Conservation (phyloP, 1,140 invertebrate species). For the Megalopta genalis region DNA sequence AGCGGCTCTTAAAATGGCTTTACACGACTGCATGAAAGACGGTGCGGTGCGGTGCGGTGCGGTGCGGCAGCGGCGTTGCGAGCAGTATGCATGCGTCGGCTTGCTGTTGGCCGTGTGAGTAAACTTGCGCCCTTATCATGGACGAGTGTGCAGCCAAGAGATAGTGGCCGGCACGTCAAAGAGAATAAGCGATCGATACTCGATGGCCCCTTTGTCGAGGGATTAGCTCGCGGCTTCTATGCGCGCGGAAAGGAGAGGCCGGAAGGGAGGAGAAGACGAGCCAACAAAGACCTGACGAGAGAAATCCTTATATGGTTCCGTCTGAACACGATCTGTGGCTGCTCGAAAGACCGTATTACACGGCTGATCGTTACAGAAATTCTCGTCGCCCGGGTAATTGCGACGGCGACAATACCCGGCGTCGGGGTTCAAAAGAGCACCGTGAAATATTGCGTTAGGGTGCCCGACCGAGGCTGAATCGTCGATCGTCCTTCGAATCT, state of each 20-base stretch:
- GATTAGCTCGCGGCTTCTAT: conserved; percentile 70
- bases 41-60: too few relatives aligned
- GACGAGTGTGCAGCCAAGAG: conserved; percentile 53
- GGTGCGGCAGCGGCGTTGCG: too few relatives aligned
- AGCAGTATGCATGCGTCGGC: conserved; percentile 23
- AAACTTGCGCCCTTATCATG: conserved; percentile 58
- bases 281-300: conserved; percentile 30
- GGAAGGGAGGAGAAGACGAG: conserved; percentile 33
- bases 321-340: conserved; percentile 51
- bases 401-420: background rate
- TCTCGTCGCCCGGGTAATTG: background rate
- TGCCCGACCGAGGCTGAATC: too few relatives aligned
- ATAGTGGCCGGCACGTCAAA: conserved; percentile 68
- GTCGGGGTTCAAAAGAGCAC: too few relatives aligned
- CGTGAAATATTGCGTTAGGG: too few relatives aligned
- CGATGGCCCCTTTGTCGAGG: conserved; percentile 75
- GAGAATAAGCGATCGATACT: conserved; percentile 76
- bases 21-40: too few relatives aligned
- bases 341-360: conserved; percentile 21
- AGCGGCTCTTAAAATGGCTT: too few relatives aligned
- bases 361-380: conserved; percentile 34
- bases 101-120: conserved; percentile 36
- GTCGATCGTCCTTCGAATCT: too few relatives aligned
- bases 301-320: conserved; percentile 54
- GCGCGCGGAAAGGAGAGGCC: background rate